These are phyloP conservation scores for Oligia strigilis DNA, from an alignment of 2,888 invertebrate genomes.

Conservation along the genomic window DNA sequence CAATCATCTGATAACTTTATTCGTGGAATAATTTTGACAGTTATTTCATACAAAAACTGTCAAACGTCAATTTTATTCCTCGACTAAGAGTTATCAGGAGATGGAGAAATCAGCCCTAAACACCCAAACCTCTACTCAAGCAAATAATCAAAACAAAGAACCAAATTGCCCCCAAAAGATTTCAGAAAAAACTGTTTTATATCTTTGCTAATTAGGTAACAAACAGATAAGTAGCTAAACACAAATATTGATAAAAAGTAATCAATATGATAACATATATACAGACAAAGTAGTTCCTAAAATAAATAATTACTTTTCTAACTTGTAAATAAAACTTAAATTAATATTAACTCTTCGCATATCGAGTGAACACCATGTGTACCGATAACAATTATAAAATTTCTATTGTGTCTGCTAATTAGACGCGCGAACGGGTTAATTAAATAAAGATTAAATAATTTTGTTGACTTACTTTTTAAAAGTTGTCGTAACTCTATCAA, in stretches of 20 bases:
- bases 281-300: background rate
- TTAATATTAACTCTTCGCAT: no score
- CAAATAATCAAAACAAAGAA: background rate
- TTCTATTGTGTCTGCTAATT: no score
- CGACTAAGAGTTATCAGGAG: no score
- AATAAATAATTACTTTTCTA: background rate
- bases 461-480: conserved; percentile 88
- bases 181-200: background rate
- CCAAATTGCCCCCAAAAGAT: background rate
- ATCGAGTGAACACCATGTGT: no score
- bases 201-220: background rate
- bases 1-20: no score
- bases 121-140: background rate
- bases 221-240: background rate
- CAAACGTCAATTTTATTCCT: no score
- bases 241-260: conserved; percentile 22
- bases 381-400: no score
- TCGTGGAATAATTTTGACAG: no score
- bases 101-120: no score
- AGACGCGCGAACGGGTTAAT: no score
- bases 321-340: background rate
- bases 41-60: no score
- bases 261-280: conserved; percentile 32
- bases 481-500: conserved; percentile 89
- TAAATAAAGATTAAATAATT: background rate